Evolutionary conservation across 2,888 invertebrate species (phyloP).

Genomic region (Leucoma salicis): DNA sequence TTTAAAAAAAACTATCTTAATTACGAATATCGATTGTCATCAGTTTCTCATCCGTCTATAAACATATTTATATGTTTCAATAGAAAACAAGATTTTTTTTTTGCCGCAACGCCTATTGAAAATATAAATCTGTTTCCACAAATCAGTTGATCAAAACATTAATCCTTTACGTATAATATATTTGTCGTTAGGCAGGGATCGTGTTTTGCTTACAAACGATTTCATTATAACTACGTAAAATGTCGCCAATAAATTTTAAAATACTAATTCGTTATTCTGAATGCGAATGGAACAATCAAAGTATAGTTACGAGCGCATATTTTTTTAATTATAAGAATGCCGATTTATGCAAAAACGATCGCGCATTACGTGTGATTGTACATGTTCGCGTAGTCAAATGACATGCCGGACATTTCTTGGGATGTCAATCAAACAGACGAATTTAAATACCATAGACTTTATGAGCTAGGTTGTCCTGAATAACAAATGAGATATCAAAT

Average conservation of each 20-base stretch:
- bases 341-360: slow-evolving; percentile 37
- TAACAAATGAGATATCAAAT: slow-evolving; percentile 3
- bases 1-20: no score
- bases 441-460: slow-evolving; percentile 15
- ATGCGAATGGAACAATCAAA: slow-evolving; percentile 27
- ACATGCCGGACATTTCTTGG: slow-evolving; percentile 11
- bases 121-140: no score
- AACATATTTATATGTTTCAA: no score
- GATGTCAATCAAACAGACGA: slow-evolving; percentile 20
- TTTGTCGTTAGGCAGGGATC: slow-evolving; percentile 1
- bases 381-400: slow-evolving; percentile 9
- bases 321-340: slow-evolving; percentile 37
- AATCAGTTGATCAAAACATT: no score
- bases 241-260: slow-evolving; percentile 30
- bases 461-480: slow-evolving; percentile 4
- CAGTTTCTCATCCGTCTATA: no score
- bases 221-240: slow-evolving; percentile 25
- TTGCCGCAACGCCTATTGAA: no score
- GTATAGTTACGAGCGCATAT: slow-evolving; percentile 7
- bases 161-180: background rate
- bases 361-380: slow-evolving; percentile 25
- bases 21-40: no score
- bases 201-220: slow-evolving; percentile 31
- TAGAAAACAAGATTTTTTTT: no score
- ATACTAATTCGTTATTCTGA: slow-evolving; percentile 35